Evolutionary conservation across 2,797 vertebrate genomes (phyloP).

Genomic region (Melanotaenia pygmaea): DNA sequence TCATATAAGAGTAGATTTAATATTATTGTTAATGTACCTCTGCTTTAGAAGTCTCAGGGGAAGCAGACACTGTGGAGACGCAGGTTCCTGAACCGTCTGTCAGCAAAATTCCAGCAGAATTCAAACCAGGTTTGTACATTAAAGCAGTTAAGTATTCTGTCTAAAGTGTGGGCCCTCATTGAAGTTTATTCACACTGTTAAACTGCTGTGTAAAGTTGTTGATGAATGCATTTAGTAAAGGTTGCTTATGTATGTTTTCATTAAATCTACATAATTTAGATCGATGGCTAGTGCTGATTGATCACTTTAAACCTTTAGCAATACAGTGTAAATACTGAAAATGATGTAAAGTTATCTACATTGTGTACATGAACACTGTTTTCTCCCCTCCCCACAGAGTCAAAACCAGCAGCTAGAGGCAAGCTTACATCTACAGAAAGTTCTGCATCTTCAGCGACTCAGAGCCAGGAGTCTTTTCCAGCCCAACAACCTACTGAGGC

Average conservation of each 20-base stretch:
- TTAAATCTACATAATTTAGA: background rate
- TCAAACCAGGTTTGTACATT: slow-evolving; percentile 70
- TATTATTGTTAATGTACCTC: slow-evolving; percentile 17
- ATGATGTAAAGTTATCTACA: background rate
- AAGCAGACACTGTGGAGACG: slow-evolving; percentile 43
- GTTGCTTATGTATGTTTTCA: background rate
- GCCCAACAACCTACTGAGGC: slow-evolving; percentile 53
- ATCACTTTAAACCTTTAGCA: background rate
- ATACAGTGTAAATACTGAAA: background rate
- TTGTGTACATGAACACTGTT: background rate
- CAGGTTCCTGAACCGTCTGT: slow-evolving; percentile 56
- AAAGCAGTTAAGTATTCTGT: background rate
- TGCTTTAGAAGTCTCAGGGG: slow-evolving; percentile 63
- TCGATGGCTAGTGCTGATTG: background rate
- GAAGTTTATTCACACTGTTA: slow-evolving; percentile 5
- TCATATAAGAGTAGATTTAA: background rate
- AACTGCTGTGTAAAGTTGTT: slow-evolving; percentile 1
- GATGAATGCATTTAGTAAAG: background rate
- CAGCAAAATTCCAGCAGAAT: slow-evolving; percentile 56
- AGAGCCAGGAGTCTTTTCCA: slow-evolving; percentile 57
- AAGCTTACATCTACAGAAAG: slow-evolving; percentile 56
- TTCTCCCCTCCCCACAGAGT: slow-evolving; percentile 51
- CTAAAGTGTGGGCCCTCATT: background rate
- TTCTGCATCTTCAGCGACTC: slow-evolving; percentile 53
- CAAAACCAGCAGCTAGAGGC: slow-evolving; percentile 67